phyloP scores from a whole-genome alignment of 2,888 invertebrate genomes.

The Cephus pygmeus region DNA sequence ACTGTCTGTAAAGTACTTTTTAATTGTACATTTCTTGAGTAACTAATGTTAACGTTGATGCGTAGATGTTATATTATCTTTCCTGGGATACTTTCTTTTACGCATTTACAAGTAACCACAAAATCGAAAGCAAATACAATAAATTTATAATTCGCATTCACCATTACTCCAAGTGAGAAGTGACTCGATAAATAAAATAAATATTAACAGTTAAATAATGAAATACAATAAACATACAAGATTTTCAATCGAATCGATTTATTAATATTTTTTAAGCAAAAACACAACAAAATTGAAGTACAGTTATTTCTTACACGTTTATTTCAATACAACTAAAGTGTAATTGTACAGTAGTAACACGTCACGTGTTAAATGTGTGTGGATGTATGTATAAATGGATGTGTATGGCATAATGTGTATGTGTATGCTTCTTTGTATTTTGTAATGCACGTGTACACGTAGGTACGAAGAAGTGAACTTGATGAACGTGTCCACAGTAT shows the following conservation, averaged over 20 bases:
- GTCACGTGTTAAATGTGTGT: slow-evolving; percentile 45
- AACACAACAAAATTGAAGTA: slow-evolving; percentile 65
- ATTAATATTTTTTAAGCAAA: slow-evolving; percentile 65
- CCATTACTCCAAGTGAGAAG: background rate
- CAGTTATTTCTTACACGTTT: slow-evolving; percentile 60
- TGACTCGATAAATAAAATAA: background rate
- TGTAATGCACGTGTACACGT: slow-evolving; percentile 34
- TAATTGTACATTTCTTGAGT: no score
- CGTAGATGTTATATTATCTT: background rate
- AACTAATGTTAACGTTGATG: no score
- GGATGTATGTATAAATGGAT: slow-evolving; percentile 28
- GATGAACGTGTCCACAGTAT: slow-evolving; percentile 28
- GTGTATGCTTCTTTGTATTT: slow-evolving; percentile 21
- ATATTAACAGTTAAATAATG: background rate
- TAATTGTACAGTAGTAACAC: slow-evolving; percentile 58
- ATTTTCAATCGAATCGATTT: slow-evolving; percentile 34
- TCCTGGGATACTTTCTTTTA: background rate
- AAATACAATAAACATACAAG: background rate
- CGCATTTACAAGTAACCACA: background rate
- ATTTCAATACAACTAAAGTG: slow-evolving; percentile 58
- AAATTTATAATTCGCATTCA: no score
- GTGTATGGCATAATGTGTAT: slow-evolving; percentile 21
- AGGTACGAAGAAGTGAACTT: slow-evolving; percentile 25
- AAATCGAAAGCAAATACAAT: background rate
- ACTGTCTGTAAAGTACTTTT: no score